Evolutionary conservation across 1,140 invertebrate species (phyloP).

Genomic region (Drosophila sturtevanti): DNA sequence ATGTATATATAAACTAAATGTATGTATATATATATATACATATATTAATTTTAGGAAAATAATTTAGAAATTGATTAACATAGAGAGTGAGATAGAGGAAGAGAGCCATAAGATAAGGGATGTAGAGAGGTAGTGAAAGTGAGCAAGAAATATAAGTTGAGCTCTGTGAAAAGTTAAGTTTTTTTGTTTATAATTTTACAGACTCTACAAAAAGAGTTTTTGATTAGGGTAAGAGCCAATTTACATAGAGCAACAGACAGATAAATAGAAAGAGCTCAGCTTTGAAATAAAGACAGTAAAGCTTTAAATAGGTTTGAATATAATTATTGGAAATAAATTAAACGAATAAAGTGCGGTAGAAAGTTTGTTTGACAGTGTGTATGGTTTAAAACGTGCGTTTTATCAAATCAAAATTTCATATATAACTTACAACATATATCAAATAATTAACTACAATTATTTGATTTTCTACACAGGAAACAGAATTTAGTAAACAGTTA

Average conservation of each 20-base stretch:
- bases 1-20: slow-evolving; percentile 20
- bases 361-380: not conserved
- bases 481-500: too few species aligned
- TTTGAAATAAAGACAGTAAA: slow-evolving; percentile 43
- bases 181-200: slow-evolving; percentile 17
- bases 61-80: slow-evolving; percentile 8
- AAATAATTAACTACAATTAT: not conserved
- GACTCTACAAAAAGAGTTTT: slow-evolving; percentile 1
- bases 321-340: slow-evolving; percentile 2
- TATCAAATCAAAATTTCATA: not conserved
- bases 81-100: slow-evolving; percentile 6
- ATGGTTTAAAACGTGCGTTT: not conserved
- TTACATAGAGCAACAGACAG: slow-evolving; percentile 38
- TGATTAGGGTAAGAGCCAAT: slow-evolving; percentile 47
- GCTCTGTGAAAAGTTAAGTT: slow-evolving; percentile 44
- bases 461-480: too few species aligned
- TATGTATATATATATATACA: slow-evolving; percentile 31
- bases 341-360: not conserved
- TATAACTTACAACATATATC: not conserved
- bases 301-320: slow-evolving; percentile 49
- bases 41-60: slow-evolving; percentile 17
- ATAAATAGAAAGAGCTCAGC: slow-evolving; percentile 34
- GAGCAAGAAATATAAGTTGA: slow-evolving; percentile 63
- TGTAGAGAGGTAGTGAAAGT: slow-evolving; percentile 22
- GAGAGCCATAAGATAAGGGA: slow-evolving; percentile 40